phyloP scores from a whole-genome alignment of 2,113 vertebrate genomes.

The Narcine bancroftii region DNA sequence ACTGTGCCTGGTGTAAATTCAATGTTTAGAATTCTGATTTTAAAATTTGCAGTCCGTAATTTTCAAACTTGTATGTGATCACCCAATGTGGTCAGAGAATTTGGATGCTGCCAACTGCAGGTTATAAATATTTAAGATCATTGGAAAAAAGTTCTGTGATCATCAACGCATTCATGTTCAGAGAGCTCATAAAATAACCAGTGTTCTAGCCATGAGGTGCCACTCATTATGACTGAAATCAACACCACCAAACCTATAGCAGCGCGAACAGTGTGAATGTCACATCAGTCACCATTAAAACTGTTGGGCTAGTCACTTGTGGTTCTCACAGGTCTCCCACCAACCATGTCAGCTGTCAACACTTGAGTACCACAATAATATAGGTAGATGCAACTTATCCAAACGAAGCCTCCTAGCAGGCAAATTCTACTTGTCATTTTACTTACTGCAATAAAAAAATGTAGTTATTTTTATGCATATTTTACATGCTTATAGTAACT shows the following conservation, averaged over 20 bases:
- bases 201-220: background rate
- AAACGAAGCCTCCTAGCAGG: background rate
- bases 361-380: background rate
- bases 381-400: background rate
- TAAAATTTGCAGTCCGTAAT: background rate
- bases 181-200: background rate
- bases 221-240: too few relatives aligned
- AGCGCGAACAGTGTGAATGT: background rate
- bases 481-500: background rate
- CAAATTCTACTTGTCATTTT: background rate
- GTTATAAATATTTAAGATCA: background rate
- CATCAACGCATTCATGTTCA: background rate
- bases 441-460: background rate
- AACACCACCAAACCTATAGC: background rate
- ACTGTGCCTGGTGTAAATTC: too few relatives aligned
- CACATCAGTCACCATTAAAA: background rate
- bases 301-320: background rate
- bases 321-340: background rate
- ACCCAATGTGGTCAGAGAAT: background rate
- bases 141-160: background rate
- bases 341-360: constrained; percentile 11
- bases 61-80: background rate
- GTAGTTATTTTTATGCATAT: too few relatives aligned
- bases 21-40: background rate
- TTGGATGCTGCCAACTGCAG: background rate